These are phyloP conservation scores for Arothron firmamentum DNA, from an alignment of 2,113 vertebrate genomes.

Conservation along the genomic window DNA sequence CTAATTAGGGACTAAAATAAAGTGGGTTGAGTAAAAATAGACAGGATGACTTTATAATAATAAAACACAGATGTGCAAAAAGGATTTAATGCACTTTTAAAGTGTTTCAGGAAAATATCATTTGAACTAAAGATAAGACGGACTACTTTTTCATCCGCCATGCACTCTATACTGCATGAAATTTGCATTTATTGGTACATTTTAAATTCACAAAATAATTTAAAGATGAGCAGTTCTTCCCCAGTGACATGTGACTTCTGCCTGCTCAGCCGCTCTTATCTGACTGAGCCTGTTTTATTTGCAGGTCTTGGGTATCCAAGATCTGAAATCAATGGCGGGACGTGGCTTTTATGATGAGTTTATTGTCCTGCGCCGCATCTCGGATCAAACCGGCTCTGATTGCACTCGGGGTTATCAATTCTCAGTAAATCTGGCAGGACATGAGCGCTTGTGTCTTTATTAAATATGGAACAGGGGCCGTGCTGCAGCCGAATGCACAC, in stretches of 20 bases:
- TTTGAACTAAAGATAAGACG: slow-evolving; percentile 2
- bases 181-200: slow-evolving; percentile 37
- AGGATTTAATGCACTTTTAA: background rate
- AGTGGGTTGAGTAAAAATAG: no score
- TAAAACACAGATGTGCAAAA: no score
- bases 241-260: background rate
- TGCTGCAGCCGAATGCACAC: slow-evolving; percentile 33
- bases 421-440: slow-evolving; percentile 34
- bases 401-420: slow-evolving; percentile 20
- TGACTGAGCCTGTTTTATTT: background rate
- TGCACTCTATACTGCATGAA: slow-evolving; percentile 20
- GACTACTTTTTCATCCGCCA: slow-evolving; percentile 36
- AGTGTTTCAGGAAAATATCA: slow-evolving; percentile 10
- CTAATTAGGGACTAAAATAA: no score
- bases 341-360: slow-evolving; percentile 21
- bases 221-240: slow-evolving; percentile 8
- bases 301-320: background rate
- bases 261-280: background rate
- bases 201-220: slow-evolving; percentile 23
- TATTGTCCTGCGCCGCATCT: slow-evolving; percentile 16
- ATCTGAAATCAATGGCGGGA: slow-evolving; percentile 32
- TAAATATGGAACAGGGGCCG: slow-evolving; percentile 42
- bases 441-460: slow-evolving; percentile 32
- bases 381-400: slow-evolving; percentile 25
- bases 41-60: no score